These are phyloP conservation scores for Acridotheres tristis DNA, from an alignment of 2,797 vertebrate genomes.

Conservation along the genomic window DNA sequence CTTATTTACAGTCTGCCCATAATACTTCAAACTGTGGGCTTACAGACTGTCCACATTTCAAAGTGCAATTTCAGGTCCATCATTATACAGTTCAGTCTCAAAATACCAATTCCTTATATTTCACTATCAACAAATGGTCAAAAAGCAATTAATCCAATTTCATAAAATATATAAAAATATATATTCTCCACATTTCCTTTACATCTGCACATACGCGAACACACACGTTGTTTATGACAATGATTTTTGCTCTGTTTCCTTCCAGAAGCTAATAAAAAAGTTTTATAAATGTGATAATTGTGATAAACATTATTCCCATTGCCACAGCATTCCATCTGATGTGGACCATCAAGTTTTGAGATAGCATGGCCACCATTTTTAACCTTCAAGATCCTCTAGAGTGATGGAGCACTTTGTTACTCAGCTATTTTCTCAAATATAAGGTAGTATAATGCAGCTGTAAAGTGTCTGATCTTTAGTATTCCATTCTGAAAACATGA, in stretches of 20 bases:
- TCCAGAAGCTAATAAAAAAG: neutral
- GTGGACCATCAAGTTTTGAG: fast-evolving
- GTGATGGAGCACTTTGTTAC: neutral
- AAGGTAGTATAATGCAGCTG: fast-evolving
- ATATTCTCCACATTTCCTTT: neutral
- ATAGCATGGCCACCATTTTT: neutral
- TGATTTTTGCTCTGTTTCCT: neutral
- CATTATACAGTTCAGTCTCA: neutral
- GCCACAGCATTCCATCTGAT: neutral
- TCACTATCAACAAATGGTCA: neutral
- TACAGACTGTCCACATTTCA: neutral
- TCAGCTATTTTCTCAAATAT: neutral
- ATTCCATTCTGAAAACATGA: neutral
- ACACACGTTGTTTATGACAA: neutral
- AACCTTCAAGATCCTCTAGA: neutral
- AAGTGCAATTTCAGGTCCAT: neutral
- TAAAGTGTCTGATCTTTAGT: neutral
- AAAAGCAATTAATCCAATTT: neutral
- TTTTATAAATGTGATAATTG: neutral
- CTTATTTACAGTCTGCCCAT: neutral
- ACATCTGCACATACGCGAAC: fast-evolving
- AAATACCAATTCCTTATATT: neutral
- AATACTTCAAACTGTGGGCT: neutral
- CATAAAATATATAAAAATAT: neutral
- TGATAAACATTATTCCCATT: neutral